phyloP scores from a whole-genome alignment of 1,140 invertebrate species.

The Trissolcus basalis region DNA sequence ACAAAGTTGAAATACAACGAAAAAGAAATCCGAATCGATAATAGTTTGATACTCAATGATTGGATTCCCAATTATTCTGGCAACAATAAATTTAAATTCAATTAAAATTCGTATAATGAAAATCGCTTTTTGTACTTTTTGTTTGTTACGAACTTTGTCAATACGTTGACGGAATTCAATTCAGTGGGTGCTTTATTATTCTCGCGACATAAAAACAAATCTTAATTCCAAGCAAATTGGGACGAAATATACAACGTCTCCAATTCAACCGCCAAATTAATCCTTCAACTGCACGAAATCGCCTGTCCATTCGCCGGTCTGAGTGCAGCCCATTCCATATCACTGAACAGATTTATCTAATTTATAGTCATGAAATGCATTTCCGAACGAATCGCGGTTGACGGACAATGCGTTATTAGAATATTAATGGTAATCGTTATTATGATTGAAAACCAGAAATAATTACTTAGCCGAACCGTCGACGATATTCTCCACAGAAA shows the following conservation, averaged over 20 bases:
- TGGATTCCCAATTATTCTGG: too few relatives aligned
- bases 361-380: constrained; percentile 47
- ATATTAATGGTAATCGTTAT: constrained; percentile 47
- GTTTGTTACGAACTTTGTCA: too few relatives aligned
- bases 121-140: too few relatives aligned
- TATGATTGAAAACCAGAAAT: constrained; percentile 42
- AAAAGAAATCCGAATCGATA: too few relatives aligned
- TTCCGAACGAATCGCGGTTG: constrained; percentile 23
- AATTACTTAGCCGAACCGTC: constrained; percentile 35
- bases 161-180: too few relatives aligned
- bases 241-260: constrained; percentile 17
- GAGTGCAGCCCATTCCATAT: constrained; percentile 18
- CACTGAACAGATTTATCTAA: constrained; percentile 42
- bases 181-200: too few relatives aligned
- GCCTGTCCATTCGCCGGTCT: background rate
- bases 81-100: too few relatives aligned
- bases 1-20: too few relatives aligned
- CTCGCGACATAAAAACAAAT: background rate
- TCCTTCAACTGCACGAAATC: constrained; percentile 37
- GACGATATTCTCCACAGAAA: constrained; percentile 31
- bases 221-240: constrained; percentile 9
- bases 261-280: constrained; percentile 34
- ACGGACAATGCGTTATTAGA: constrained; percentile 38
- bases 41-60: too few relatives aligned
- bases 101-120: too few relatives aligned